Evolutionary conservation across 2,888 invertebrate genomes (phyloP), one percentile per base, ranked within the genome.

Genomic region (Callinectes sapidus): DNA sequence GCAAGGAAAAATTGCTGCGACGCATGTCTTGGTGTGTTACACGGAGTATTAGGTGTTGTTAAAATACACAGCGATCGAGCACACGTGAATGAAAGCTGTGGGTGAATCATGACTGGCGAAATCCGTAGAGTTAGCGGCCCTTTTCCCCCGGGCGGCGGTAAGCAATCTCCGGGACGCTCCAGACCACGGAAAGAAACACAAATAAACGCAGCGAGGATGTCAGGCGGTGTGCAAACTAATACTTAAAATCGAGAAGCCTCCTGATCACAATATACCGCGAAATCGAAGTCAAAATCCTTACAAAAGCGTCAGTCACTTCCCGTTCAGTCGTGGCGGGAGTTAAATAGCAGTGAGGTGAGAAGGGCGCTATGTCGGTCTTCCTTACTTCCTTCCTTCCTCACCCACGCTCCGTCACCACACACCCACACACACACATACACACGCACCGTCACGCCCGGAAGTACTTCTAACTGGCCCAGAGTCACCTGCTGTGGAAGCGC

Each of bases 281-380:
- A 14, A 81, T 35, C 16, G 35, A 16, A 35, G 18, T 35, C 71
- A 35, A 35, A 35, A 81, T 35, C 35, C 35, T 32, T 81, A n/a
- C 16, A 35, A 81, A 35, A 35, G 18, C 81, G 81, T 71, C 0
- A n/a, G 81, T 28, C 6, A n/a, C 28, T 71, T 71, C 71, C 71
- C 71, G n/a, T 2, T n/a, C 23, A 71, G 10, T 71, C 28, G 13
- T 71, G n/a, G 28, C 71, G 6, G n/a, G 18, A 61, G 61, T 61
- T 61, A 61, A 61, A 61, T 61, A 61, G 61, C 61, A 61, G 71
- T 32, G 71, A 77, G 71, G 61, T 61, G 61, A 61, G 61, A 61
- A 23, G 48, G 61, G 13, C 71, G 71, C n/a, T 28, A 77, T 23
- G 71, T n/a, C 71, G 71, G 71, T 77, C 28, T 77, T 77, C 61